These are phyloP conservation scores for Takifugu flavidus DNA, from an alignment of 2,113 vertebrate species.

Conservation along the genomic window DNA sequence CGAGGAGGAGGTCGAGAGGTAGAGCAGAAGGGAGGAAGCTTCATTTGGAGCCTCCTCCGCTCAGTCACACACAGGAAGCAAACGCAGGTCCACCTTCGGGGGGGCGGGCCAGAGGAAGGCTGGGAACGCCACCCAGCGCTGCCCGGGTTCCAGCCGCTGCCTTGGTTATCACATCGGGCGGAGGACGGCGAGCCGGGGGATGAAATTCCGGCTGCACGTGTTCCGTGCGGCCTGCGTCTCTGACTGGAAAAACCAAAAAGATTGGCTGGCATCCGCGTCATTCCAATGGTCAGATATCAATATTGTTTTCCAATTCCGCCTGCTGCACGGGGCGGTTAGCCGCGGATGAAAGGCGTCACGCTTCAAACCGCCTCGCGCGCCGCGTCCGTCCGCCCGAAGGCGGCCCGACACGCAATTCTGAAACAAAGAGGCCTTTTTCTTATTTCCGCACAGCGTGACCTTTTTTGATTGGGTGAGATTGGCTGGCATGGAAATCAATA, in stretches of 20 bases:
- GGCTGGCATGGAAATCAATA: slow-evolving; percentile 79
- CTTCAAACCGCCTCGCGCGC: slow-evolving; percentile 68
- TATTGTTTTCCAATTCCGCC: slow-evolving; percentile 68
- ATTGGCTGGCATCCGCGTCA: slow-evolving; percentile 35
- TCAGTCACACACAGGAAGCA: slow-evolving; percentile 18
- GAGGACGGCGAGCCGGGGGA: slow-evolving; percentile 18
- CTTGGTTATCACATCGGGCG: slow-evolving; percentile 45
- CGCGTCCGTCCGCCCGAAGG: slow-evolving; percentile 65
- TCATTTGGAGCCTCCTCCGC: slow-evolving; percentile 5
- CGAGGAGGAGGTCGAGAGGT: slow-evolving; percentile 16
- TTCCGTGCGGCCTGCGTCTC: no score
- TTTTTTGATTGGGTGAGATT: slow-evolving; percentile 80
- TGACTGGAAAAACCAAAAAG: slow-evolving; percentile 14
- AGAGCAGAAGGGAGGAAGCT: slow-evolving; percentile 17
- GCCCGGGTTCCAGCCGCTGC: slow-evolving; percentile 41
- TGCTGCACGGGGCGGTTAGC: slow-evolving; percentile 63
- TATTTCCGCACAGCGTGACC: slow-evolving; percentile 75
- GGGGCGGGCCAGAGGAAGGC: slow-evolving; percentile 16
- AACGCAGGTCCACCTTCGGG: slow-evolving; percentile 29
- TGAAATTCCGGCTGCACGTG: no score
- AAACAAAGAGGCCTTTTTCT: slow-evolving; percentile 74
- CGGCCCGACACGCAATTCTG: slow-evolving; percentile 73
- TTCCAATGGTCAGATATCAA: slow-evolving; percentile 66
- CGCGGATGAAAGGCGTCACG: slow-evolving; percentile 62
- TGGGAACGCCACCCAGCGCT: slow-evolving; percentile 41